Percentiles rank a stretch among this genome's conserved stretches.
phyloP scores from a whole-genome alignment of 2,888 invertebrate genomes.

The Achlya flavicornis region DNA sequence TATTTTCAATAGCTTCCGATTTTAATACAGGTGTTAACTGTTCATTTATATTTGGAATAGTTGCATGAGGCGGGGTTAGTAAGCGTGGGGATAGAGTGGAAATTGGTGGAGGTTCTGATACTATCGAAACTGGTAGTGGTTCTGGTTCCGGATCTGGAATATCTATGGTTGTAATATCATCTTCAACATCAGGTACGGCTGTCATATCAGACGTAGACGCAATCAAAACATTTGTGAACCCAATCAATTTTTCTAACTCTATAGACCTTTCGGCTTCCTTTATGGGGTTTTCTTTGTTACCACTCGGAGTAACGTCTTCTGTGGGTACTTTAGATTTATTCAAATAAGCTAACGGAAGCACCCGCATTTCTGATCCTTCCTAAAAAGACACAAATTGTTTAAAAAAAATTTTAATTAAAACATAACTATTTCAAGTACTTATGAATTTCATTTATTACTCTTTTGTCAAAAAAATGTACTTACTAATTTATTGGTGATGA shows the following conservation, averaged over 20 bases:
- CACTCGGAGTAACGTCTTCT: constrained; percentile 42
- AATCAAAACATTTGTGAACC: constrained; percentile 46
- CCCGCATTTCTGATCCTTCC: constrained; percentile 62
- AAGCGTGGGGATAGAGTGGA: not conserved
- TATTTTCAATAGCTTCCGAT: constrained; percentile 37
- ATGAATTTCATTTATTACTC: not conserved
- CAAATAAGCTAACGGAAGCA: constrained; percentile 66
- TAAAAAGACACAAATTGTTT: constrained; percentile 44
- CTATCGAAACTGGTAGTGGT: not conserved
- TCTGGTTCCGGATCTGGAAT: not conserved
- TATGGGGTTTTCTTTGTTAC: constrained; percentile 54
- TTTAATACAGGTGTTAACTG: constrained; percentile 43
- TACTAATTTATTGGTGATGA: constrained; percentile 69
- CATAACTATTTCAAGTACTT: not conserved
- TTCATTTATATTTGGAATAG: constrained; percentile 15
- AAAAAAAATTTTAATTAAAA: not conserved
- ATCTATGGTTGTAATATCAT: not conserved
- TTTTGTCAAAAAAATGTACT: not conserved
- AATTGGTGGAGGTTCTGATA: not conserved
- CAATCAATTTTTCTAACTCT: constrained; percentile 71
- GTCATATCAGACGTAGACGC: constrained; percentile 22
- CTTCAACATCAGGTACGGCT: not conserved
- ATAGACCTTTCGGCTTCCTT: constrained; percentile 72
- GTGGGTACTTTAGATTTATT: constrained; percentile 53
- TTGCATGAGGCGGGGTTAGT: constrained; percentile 14